A percentile compares a stretch with the other conserved stretches of the same genome.
These are phyloP conservation scores for Glaucomys volans DNA, from an alignment of 2,113 vertebrate species.

Conservation along the genomic window DNA sequence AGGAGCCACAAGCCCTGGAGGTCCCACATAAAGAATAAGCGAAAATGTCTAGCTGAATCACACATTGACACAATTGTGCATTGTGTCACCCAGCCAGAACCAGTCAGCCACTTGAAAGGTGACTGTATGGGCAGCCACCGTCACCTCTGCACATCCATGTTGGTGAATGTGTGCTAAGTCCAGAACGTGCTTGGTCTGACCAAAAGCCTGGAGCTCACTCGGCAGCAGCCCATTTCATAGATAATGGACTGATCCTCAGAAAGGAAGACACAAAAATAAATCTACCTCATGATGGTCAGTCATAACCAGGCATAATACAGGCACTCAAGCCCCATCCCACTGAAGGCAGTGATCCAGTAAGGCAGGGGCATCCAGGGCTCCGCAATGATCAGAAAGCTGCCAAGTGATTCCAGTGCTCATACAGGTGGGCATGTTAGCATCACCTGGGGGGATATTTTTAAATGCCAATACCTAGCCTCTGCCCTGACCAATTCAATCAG, in stretches of 20 bases:
- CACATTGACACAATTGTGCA: no score
- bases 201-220: fast-evolving
- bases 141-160: not conserved
- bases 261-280: constrained; percentile 6
- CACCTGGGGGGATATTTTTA: not conserved
- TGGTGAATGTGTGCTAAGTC: fast-evolving
- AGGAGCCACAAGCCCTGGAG: not conserved
- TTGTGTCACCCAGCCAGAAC: not conserved
- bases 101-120: not conserved
- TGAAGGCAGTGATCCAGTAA: not conserved
- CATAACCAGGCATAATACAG: not conserved
- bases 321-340: not conserved
- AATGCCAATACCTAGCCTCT: not conserved
- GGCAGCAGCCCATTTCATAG: not conserved
- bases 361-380: not conserved
- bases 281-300: not conserved
- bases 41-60: not conserved
- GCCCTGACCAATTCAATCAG: no score
- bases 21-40: not conserved
- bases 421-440: not conserved
- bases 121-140: no score
- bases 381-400: not conserved
- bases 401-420: not conserved
- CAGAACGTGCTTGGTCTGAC: fast-evolving
- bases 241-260: not conserved